Evolutionary conservation across 2,797 vertebrate genomes (phyloP).

Genomic region (Sparidentex hasta): DNA sequence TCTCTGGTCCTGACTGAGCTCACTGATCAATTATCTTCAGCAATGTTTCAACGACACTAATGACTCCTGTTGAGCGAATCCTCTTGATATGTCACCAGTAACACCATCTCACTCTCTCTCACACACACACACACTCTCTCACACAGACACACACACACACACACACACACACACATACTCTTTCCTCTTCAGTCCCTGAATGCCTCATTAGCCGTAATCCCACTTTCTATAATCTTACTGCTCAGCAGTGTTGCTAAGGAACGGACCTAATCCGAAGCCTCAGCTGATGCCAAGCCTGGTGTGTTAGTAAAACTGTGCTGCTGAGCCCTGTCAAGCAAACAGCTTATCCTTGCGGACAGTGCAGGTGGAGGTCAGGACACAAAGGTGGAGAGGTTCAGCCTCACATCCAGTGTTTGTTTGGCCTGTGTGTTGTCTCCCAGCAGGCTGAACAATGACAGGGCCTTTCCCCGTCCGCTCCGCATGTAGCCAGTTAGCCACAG

Average conservation of each 20-base stretch:
- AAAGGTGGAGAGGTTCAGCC: slow-evolving; percentile 19
- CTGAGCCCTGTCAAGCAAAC: slow-evolving; percentile 32
- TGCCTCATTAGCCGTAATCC: slow-evolving; percentile 74
- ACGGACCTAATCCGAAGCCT: slow-evolving; percentile 56
- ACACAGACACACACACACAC: not conserved
- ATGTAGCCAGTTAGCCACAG: slow-evolving; percentile 28
- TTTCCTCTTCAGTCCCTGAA: slow-evolving; percentile 31
- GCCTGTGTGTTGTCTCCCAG: slow-evolving; percentile 34
- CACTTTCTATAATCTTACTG: slow-evolving; percentile 65
- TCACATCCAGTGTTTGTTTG: slow-evolving; percentile 25
- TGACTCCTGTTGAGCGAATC: slow-evolving; percentile 54
- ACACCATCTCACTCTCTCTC: not conserved
- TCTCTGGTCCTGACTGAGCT: slow-evolving; percentile 24
- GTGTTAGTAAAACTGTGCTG: slow-evolving; percentile 48
- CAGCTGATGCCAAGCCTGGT: slow-evolving; percentile 10
- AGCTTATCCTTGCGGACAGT: slow-evolving; percentile 45
- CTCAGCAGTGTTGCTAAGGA: slow-evolving; percentile 70
- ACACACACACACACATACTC: not conserved
- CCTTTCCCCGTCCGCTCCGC: slow-evolving; percentile 33
- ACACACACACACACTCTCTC: too few species aligned
- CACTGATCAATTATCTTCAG: slow-evolving; percentile 38
- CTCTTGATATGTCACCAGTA: slow-evolving; percentile 33
- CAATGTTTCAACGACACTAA: slow-evolving; percentile 41
- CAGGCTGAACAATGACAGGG: slow-evolving; percentile 44
- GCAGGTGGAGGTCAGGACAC: slow-evolving; percentile 40